Evolutionary conservation across 2,888 invertebrate species (phyloP), one percentile per base, ranked within the genome.

Genomic region (Sussaba pulchella): DNA sequence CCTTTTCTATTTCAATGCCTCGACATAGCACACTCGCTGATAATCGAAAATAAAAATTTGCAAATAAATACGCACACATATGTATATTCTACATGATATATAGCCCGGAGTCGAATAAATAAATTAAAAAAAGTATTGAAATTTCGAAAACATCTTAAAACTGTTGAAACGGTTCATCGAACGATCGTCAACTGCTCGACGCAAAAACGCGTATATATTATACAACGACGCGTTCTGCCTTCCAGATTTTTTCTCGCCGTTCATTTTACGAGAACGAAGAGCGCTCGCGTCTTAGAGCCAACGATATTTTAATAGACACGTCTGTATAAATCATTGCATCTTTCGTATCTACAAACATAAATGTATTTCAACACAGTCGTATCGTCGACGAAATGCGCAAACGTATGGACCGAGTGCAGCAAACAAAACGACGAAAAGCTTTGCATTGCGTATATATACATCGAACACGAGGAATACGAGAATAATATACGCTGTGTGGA

Each of bases 241-340:
- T 69, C 43, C 54, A 24, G 54, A 24, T 54, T 43, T 24, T 41
- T 54, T 43, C 26, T 24, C 17, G 69, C 43, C 14, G n/a, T n/a
- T n/a, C n/a, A n/a, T n/a, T n/a, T 54, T 43, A 24, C 54, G 14
- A 39, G 52, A 52, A n/a, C 24, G n/a, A 24, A 26, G 52, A 26
- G 54, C 26, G 12, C 39, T 67, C 24, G 26, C 24, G 17, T 43
- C 69, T 47, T 19, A 64, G 47, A 17, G 41, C 47, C 36, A 36
- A 59, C 61, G 72, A 72, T 72, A 61, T 72, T 72, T 61, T 86
- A 86, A 86, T 84, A 86, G 84, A 87, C 86, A 83, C 83, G 85
- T 87, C 83, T 83, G 80, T 82, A 83, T 87, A 87, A 87, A 87
- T 87, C 87, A 87, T 78, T 54, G 76, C 57, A 66, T 47, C 75